Evolutionary conservation across 2,113 vertebrate genomes (phyloP), one percentile per base, ranked within the genome.

Genomic region (Neopipo cinnamomea): DNA sequence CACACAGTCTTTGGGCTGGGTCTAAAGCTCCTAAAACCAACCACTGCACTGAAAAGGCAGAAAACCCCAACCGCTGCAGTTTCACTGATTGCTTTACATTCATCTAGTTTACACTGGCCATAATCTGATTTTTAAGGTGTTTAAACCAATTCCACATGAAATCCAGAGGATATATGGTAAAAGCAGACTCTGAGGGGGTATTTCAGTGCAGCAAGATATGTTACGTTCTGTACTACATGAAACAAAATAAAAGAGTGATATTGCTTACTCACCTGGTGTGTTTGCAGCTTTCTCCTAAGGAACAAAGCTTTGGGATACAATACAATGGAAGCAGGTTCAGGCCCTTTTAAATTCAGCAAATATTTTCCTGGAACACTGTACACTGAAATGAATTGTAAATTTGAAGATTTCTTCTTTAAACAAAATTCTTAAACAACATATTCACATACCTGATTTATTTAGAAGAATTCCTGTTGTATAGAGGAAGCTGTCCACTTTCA

Each of bases 391-490:
- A 30, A 35, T 9, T 62, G 18, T 1, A 46, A 46, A 72, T 23
- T 33, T 27, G 42, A 73, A 82, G n/a, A n/a, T 11, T 28, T 23
- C 8, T 62, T 55, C 24, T 31, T 71, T 8, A 7, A 39, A 81
- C 46, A 22, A 35, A 31, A 27, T 3, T 27, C 21, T 17, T 41
- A 68, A 76, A 42, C 41, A 77, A 28, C 11, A 7, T 25, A 59
- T 49, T 68, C 46, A 79, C 25, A 88, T 95, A 99, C 99, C 99
- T 97, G 99, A 98, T 95, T 98, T 98, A 94, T 96, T 98, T 76
- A 97, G 97, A 82, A 98, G 94, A 91, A 99, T 94, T 77, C 98
- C 99, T 86, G 97, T 87, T 9, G 98, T 98, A 86, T 97, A 97
- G 12, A 97, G 93, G 70, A 98, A 98, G 78, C 94, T 96, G 77